A percentile compares a stretch with the other conserved stretches of the same genome.
These are phyloP conservation scores for Heliconius erato DNA, from an alignment of 2,888 invertebrate species.

Conservation along the genomic window DNA sequence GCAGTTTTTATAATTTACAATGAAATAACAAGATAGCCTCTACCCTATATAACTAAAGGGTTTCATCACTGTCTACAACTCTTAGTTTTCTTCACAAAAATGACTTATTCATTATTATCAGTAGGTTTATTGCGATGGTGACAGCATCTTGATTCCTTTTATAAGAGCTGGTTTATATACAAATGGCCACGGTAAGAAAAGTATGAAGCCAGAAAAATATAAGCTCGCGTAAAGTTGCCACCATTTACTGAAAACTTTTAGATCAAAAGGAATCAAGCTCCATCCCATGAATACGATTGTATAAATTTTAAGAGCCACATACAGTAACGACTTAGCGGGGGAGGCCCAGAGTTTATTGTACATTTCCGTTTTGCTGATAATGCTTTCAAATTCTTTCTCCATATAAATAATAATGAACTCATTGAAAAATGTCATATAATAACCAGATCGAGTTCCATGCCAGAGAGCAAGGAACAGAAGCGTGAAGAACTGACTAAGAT, in stretches of 20 bases:
- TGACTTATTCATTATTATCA: slow-evolving; percentile 25
- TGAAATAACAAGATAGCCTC: slow-evolving; percentile 4
- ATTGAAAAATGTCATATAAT: slow-evolving; percentile 96
- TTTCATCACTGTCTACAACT: background rate
- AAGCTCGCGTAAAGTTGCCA: slow-evolving; percentile 87
- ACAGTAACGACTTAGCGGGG: slow-evolving; percentile 77
- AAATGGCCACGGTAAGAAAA: slow-evolving; percentile 89
- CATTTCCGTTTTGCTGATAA: slow-evolving; percentile 81
- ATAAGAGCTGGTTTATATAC: slow-evolving; percentile 81
- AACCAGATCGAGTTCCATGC: slow-evolving; percentile 98
- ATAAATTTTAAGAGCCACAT: slow-evolving; percentile 88
- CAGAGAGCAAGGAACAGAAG: slow-evolving; percentile 96
- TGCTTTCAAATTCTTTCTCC: slow-evolving; percentile 90
- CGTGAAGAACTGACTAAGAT: slow-evolving; percentile 92
- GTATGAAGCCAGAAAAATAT: slow-evolving; percentile 89
- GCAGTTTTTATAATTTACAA: background rate
- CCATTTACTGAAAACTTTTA: slow-evolving; percentile 90
- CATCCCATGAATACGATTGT: slow-evolving; percentile 94
- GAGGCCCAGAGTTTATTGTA: slow-evolving; percentile 79
- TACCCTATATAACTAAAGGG: background rate
- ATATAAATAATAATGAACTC: slow-evolving; percentile 95
- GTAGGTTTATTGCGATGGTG: slow-evolving; percentile 44
- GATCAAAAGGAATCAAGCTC: slow-evolving; percentile 90
- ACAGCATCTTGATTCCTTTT: slow-evolving; percentile 51
- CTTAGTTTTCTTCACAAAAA: background rate